Evolutionary conservation across 2,888 invertebrate genomes (phyloP).

Genomic region (Cryptocephalus primarius): DNA sequence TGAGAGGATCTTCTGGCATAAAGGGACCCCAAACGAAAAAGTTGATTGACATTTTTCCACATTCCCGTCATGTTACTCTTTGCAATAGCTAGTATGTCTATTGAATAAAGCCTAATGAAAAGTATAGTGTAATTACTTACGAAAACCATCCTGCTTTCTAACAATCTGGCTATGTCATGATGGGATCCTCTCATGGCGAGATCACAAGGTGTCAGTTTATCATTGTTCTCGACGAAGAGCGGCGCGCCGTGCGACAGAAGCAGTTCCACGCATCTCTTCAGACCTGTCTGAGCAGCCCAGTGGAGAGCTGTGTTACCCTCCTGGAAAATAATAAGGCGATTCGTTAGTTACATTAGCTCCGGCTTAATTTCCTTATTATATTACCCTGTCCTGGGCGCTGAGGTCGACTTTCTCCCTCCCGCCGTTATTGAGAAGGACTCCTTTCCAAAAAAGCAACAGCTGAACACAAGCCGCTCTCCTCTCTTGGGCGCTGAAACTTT

Average conservation of each 20-base stretch:
- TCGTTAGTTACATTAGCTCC: neutral
- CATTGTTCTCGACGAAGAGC: constrained; percentile 50
- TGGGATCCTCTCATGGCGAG: constrained; percentile 48
- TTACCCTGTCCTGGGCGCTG: constrained; percentile 47
- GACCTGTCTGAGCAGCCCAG: constrained; percentile 50
- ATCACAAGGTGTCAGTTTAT: constrained; percentile 54
- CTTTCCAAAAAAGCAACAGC: constrained; percentile 51
- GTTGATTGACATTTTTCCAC: too few relatives aligned
- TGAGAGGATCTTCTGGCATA: too few relatives aligned
- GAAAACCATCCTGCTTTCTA: constrained; percentile 60
- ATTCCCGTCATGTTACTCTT: too few relatives aligned
- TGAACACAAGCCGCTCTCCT: constrained; percentile 50
- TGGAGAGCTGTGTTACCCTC: constrained; percentile 57
- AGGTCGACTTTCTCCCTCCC: constrained; percentile 48
- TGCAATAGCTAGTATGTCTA: too few relatives aligned
- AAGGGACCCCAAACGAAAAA: too few relatives aligned
- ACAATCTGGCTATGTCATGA: constrained; percentile 49
- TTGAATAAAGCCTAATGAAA: too few relatives aligned
- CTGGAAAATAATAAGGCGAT: constrained; percentile 28
- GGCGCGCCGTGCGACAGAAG: constrained; percentile 48
- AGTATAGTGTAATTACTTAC: constrained; percentile 38
- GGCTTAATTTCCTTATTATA: too few relatives aligned
- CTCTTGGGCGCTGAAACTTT: constrained; percentile 44
- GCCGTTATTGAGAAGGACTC: constrained; percentile 41
- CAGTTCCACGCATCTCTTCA: constrained; percentile 51